Base-by-base conservation (phyloP, 1,140 invertebrate genomes). In the Triops longicaudatus region DNA sequence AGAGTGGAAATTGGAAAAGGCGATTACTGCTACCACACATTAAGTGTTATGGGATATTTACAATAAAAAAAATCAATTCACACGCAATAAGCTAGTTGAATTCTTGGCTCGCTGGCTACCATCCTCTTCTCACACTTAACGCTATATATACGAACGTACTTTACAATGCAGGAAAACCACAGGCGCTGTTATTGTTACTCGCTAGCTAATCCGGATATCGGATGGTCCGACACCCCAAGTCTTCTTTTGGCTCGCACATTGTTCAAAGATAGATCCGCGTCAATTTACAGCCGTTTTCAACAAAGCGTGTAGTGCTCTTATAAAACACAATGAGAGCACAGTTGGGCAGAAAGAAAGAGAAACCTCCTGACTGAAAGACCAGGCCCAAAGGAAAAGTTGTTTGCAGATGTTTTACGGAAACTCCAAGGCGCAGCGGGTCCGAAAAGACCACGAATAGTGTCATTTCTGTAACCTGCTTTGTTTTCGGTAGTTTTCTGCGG, bases 191-290 rank as follows among this genome's bases (percentile, higher is more conserved):
- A 63, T 63, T 63, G 50, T 63, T 63, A 22, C 50, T 22, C 22
- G 50, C 50, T 63, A 22, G 50, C 50, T 63, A 63, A 63, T 63
- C 50, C 50, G 50, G 50, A 63, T 63, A 63, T 63, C 50, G 50
- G 50, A 63, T 63, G 50, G 50, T 17, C 50, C 50, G 50, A 22
- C 50, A 63, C 50, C 50, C 50, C 50, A 63, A 63, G 50, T 63
- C 50, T 63, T 63, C 50, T 63, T 63, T 63, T 63, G 14, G 50
- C 50, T 63, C 17, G 17, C 5, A 5, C 14, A 63, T 63, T 63
- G 50, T 63, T 22, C 50, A 63, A 63, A 63, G 50, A 63, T 22
- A 63, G 50, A 63, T 63, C 50, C 50, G 50, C 17, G 50, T 63
- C 50, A 63, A 63, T 63, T 63, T 63, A 14, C 50, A 63, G 50